Conservation (phyloP, 2,888 invertebrate genomes). For the Scrobipalpa costella region DNA sequence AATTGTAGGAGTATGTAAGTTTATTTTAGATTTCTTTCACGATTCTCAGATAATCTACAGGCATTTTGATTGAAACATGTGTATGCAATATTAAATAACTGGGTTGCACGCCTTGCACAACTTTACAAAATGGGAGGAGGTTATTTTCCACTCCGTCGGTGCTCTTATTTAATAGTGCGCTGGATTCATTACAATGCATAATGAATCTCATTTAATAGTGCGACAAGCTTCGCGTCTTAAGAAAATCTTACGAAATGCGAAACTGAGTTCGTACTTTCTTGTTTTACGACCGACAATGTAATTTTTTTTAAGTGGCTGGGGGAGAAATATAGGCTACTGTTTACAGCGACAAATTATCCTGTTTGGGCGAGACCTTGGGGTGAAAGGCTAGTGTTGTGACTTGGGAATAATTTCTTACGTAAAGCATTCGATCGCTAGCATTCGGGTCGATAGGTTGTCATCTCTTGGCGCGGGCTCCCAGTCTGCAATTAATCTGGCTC, state of each 20-base stretch:
- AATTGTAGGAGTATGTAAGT: too few relatives aligned
- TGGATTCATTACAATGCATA: not conserved
- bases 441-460: constrained; percentile 36
- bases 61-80: not conserved
- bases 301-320: too few relatives aligned
- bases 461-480: constrained; percentile 42
- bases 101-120: not conserved
- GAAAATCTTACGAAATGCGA: not conserved
- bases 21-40: too few relatives aligned
- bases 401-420: constrained; percentile 1
- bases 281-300: too few relatives aligned
- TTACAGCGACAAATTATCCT: too few relatives aligned
- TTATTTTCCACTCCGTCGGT: constrained; percentile 4
- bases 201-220: constrained; percentile 4
- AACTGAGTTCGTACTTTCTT: not conserved
- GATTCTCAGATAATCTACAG: not conserved
- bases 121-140: not conserved
- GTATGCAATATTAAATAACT: not conserved
- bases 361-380: too few relatives aligned
- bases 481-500: constrained; percentile 60
- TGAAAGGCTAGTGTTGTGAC: too few relatives aligned
- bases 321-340: too few relatives aligned
- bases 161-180: constrained; percentile 4
- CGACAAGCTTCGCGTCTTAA: not conserved
- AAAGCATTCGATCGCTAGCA: constrained; percentile 19